phyloP scores from a whole-genome alignment of 2,888 invertebrate species.

The Nemotelus pantherinus region DNA sequence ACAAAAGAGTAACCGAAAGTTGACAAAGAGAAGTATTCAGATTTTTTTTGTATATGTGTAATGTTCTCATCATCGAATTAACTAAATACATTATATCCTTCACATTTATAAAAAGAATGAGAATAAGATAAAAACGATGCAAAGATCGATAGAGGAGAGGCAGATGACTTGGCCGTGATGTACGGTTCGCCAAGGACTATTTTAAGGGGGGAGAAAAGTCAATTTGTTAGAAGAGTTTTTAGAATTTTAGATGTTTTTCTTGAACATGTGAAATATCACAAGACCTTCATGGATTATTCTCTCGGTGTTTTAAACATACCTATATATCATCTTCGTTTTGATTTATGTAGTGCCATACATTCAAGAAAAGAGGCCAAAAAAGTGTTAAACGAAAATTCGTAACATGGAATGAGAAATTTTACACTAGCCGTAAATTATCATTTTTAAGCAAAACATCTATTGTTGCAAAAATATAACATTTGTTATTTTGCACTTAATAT shows the following conservation, averaged over 20 bases:
- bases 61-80: conserved; percentile 26
- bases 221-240: conserved; percentile 45
- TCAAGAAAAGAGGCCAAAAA: conserved; percentile 30
- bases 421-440: conserved; percentile 22
- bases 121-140: conserved; percentile 12
- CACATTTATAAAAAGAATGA: conserved; percentile 12
- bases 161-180: conserved; percentile 39
- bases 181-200: conserved; percentile 13
- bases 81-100: conserved; percentile 23
- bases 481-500: conserved; percentile 6
- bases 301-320: conserved; percentile 5
- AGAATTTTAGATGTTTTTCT: conserved; percentile 43
- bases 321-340: conserved; percentile 20
- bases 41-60: conserved; percentile 45
- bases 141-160: background rate
- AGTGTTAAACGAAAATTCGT: background rate
- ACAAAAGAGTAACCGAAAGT: conserved; percentile 40
- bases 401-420: background rate
- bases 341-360: conserved; percentile 34
- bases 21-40: conserved; percentile 39
- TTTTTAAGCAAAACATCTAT: conserved; percentile 3
- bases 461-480: background rate
- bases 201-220: conserved; percentile 32
- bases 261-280: background rate
- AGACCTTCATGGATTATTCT: conserved; percentile 16